phyloP scores from a whole-genome alignment of 1,140 invertebrate genomes.

The Phenacoccus solenopsis region DNA sequence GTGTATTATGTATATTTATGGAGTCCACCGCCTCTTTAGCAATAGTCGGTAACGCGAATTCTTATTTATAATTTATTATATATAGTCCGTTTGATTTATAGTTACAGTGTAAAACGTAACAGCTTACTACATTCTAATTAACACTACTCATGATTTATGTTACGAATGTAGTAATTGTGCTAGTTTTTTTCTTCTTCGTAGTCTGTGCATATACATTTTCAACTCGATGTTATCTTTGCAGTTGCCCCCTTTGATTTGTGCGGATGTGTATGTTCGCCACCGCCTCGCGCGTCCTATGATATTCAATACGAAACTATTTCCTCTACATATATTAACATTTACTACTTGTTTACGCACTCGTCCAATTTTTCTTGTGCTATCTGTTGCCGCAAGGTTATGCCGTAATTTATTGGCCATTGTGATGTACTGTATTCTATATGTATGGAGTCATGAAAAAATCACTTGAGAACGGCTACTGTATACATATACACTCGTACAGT shows the following conservation, averaged over 20 bases:
- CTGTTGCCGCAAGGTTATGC: too few species aligned
- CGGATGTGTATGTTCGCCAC: background rate
- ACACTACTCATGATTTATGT: slow-evolving; percentile 12
- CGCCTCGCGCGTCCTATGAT: too few species aligned
- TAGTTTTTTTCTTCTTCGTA: background rate
- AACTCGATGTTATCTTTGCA: background rate
- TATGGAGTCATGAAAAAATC: too few species aligned
- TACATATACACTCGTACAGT: too few species aligned
- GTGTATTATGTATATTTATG: slow-evolving; percentile 18
- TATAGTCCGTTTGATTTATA: slow-evolving; percentile 13
- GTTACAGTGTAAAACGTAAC: slow-evolving; percentile 13
- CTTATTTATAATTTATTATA: slow-evolving; percentile 16
- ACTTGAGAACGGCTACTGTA: too few species aligned
- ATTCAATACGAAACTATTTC: background rate
- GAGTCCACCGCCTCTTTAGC: slow-evolving; percentile 15
- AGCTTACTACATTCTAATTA: slow-evolving; percentile 18
- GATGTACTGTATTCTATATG: too few species aligned
- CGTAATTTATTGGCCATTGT: too few species aligned
- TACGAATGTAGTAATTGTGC: background rate
- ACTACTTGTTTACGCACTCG: slow-evolving; percentile 1
- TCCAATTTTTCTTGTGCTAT: too few species aligned
- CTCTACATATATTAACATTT: background rate
- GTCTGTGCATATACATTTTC: background rate
- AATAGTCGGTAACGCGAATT: slow-evolving; percentile 16
- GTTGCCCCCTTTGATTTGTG: background rate